Percentiles rank a stretch among this genome's conserved stretches.
phyloP scores from a whole-genome alignment of 2,113 vertebrate species.

The Suricata suricatta region DNA sequence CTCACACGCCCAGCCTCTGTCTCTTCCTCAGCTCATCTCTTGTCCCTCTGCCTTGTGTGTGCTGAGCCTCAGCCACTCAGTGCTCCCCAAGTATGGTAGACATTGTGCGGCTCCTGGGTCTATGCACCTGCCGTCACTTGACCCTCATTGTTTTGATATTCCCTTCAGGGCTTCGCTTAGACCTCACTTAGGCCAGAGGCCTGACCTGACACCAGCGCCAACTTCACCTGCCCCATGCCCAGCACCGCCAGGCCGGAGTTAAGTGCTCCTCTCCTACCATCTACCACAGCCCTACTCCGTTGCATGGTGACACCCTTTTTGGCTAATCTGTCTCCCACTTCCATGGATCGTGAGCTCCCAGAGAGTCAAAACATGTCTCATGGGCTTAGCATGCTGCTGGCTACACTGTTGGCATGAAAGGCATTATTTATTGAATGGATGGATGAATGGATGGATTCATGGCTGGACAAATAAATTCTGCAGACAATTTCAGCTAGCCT shows the following conservation, averaged over 20 bases:
- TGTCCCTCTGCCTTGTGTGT: background rate
- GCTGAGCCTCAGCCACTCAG: background rate
- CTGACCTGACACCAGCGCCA: background rate
- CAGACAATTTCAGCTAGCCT: background rate
- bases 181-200: background rate
- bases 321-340: background rate
- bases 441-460: background rate
- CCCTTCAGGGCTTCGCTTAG: background rate
- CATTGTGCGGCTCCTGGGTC: background rate
- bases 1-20: background rate
- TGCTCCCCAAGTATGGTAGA: background rate
- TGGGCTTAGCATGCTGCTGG: background rate
- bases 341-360: fast-evolving
- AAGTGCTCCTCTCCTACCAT: background rate
- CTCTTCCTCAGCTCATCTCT: background rate
- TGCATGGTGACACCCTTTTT: background rate
- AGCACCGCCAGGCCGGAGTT: background rate
- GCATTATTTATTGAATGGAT: background rate
- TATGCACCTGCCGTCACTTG: background rate
- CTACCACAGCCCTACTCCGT: background rate
- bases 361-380: too few relatives aligned
- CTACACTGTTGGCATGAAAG: background rate
- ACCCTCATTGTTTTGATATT: background rate
- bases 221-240: too few relatives aligned
- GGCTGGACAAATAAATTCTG: background rate